Evolutionary conservation across 2,888 invertebrate genomes (phyloP), one percentile per base, ranked within the genome.

Genomic region (Leucophenga maculata): DNA sequence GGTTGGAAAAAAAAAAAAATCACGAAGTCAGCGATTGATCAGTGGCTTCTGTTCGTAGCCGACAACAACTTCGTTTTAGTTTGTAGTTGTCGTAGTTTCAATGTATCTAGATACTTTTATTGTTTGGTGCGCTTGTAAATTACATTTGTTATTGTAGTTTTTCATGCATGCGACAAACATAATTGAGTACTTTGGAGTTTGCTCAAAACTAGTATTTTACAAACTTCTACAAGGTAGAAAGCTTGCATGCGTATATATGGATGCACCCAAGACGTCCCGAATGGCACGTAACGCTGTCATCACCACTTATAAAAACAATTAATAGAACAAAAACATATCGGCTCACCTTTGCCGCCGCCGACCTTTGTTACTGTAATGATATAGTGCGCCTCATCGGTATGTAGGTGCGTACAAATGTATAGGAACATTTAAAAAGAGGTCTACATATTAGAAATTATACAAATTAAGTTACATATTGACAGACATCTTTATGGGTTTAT

Each of bases 271-370:
- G 11, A 55, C 26, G 55, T 18, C 55, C 55, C 55, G 26, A 55
- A 4, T 26, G 26, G 55, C 32, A 14, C 16, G 16, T 59, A 6
- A 18, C 50, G 18, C 50, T 16, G 50, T 1, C 16, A 11, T 31
- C 13, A 14, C 59, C n/a, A 18, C 55, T 20, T 18, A 55, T 14
- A 55, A 55, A 9, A 55, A 14, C 55, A 55, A 55, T 8, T 6
- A n/a, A 14, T 20, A 22, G 26, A 55, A 26, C 26, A 55, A 55
- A 13, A 22, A 52, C 46, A 14, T 14, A 55, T 65, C 46, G 9
- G 20, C 22, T 70, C 77, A 76, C 72, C 77, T 76, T 57, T 18
- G 73, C 54, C 74, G 73, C 54, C 74, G 82, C 82, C 74, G 82
- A 80, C 83, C 80, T 80, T 74, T 68, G 39, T 39, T 39, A 11